A percentile compares a stretch with the other conserved stretches of the same genome.
phyloP scores from a whole-genome alignment of 1,140 invertebrate genomes.

The Archegozetes longisetosus region DNA sequence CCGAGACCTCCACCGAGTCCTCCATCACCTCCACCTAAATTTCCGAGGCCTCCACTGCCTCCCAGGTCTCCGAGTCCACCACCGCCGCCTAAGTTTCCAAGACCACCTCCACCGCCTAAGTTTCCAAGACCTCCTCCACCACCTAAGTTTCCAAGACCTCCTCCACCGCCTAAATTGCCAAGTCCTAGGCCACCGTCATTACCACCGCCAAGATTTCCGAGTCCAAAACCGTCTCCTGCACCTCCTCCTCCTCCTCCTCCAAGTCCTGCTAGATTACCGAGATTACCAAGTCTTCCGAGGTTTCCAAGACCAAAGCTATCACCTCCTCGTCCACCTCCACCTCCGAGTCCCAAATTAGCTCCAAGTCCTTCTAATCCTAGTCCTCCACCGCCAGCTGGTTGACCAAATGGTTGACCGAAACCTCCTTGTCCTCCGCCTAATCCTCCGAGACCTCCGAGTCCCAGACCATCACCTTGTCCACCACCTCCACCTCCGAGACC shows the following conservation, averaged over 20 bases:
- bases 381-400: neutral
- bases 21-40: neutral
- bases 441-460: neutral
- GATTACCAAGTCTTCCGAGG: neutral
- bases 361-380: neutral
- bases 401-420: constrained; percentile 5
- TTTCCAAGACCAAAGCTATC: neutral
- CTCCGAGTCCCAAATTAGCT: neutral
- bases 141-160: constrained; percentile 1
- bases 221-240: constrained; percentile 1
- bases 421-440: constrained; percentile 4
- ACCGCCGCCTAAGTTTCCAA: neutral
- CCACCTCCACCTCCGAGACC: neutral
- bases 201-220: neutral
- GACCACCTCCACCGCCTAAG: neutral
- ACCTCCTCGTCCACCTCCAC: neutral
- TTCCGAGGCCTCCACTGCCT: constrained; percentile 5
- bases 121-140: neutral
- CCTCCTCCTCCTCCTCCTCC: constrained; percentile 1
- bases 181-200: constrained; percentile 7
- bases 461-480: neutral
- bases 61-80: constrained; percentile 4
- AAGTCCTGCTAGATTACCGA: neutral
- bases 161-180: neutral
- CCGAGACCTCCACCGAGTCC: constrained; percentile 1